These are phyloP conservation scores for Zophobas morio DNA, from an alignment of 1,140 invertebrate genomes.

Conservation along the genomic window DNA sequence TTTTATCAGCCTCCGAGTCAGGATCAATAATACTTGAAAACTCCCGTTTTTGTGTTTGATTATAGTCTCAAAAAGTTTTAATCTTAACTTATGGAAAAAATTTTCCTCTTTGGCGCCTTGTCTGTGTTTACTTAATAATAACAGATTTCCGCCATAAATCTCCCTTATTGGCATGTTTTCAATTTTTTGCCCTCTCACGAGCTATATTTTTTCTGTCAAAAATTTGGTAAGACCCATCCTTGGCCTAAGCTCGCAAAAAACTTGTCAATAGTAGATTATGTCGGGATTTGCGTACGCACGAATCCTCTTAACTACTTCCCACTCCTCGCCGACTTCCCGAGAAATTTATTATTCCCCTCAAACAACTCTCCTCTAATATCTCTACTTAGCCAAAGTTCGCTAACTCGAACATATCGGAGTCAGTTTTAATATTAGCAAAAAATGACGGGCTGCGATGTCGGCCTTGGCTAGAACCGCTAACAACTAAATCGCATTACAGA, in stretches of 20 bases:
- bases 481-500: slow-evolving; percentile 64
- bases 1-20: not conserved
- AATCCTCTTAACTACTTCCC: slow-evolving; percentile 46
- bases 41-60: not conserved
- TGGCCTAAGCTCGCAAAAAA: not conserved
- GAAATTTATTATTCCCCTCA: slow-evolving; percentile 30
- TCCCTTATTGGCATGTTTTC: slow-evolving; percentile 25
- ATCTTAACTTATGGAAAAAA: slow-evolving; percentile 13
- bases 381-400: slow-evolving; percentile 22
- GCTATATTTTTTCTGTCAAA: not conserved
- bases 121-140: slow-evolving; percentile 12
- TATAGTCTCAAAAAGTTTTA: slow-evolving; percentile 11
- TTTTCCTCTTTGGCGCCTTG: slow-evolving; percentile 7
- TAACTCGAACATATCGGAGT: slow-evolving; percentile 51
- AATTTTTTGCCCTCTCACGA: slow-evolving; percentile 17
- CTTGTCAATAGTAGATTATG: slow-evolving; percentile 12
- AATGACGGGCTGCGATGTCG: slow-evolving; percentile 51
- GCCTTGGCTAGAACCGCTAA: slow-evolving; percentile 53
- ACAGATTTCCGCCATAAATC: slow-evolving; percentile 8
- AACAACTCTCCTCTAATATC: slow-evolving; percentile 33
- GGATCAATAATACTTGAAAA: not conserved
- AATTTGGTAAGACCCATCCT: not conserved
- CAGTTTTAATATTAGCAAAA: slow-evolving; percentile 55
- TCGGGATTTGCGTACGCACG: slow-evolving; percentile 9
- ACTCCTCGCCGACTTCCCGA: slow-evolving; percentile 10